phyloP scores from a whole-genome alignment of 2,888 invertebrate genomes.

The Aphidius colemani region DNA sequence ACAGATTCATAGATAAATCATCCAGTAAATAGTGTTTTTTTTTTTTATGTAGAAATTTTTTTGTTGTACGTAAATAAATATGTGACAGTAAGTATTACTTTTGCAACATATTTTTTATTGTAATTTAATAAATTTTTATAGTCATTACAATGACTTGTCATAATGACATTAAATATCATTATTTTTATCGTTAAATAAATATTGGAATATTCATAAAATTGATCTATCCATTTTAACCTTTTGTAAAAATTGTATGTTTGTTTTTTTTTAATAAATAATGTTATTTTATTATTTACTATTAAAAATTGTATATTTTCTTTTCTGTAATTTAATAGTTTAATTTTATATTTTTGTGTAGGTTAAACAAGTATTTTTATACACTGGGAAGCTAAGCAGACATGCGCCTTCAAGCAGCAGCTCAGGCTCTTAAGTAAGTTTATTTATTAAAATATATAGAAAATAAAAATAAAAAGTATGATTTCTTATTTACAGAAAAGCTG shows the following conservation, averaged over 20 bases:
- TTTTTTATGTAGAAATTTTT: constrained; percentile 10
- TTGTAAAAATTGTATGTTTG: neutral
- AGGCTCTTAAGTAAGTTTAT: constrained; percentile 71
- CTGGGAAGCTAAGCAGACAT: constrained; percentile 14
- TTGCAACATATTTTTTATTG: neutral
- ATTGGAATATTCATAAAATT: neutral
- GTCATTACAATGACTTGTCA: neutral
- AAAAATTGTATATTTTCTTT: neutral
- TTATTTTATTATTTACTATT: neutral
- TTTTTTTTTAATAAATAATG: neutral
- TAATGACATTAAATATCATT: neutral
- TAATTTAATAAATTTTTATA: neutral
- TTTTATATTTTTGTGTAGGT: constrained; percentile 1
- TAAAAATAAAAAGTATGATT: too few relatives aligned
- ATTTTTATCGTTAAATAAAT: neutral
- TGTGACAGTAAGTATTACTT: constrained; percentile 11
- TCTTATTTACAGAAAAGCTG: constrained; percentile 75
- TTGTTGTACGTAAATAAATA: constrained; percentile 13
- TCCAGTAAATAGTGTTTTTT: neutral
- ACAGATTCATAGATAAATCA: too few relatives aligned
- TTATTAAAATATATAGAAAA: too few relatives aligned
- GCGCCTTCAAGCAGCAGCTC: constrained; percentile 69
- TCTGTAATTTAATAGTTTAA: neutral
- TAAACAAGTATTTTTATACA: neutral
- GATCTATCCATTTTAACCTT: neutral